Base-by-base conservation (phyloP, 2,888 invertebrate genomes). In the Brachynemurus nebulosus region DNA sequence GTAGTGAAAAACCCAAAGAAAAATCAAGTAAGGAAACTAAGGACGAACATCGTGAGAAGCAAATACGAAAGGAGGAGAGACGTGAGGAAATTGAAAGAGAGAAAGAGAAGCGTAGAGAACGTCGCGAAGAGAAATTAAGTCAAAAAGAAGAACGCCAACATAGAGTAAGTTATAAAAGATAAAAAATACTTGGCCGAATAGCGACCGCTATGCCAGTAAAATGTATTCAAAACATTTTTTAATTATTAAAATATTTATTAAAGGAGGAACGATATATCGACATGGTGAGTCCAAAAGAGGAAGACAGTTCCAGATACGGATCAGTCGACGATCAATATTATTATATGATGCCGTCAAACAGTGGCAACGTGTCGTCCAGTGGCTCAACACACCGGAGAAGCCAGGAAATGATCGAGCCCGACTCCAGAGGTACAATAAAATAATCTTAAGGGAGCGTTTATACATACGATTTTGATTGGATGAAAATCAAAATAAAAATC, bases 321-420 rank as follows among this genome's bases (percentile, higher is more conserved):
- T 67, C 58, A 58, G 62, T 50, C 61, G 55, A 52, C 62, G 63
- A 54, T 62, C 64, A 14, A 61, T 63, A 23, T 61, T 59, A 43
- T 53, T 56, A 49, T 64, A 57, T 53, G 66, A 62, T 55, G 63
- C 56, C 37, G 11, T 25, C 44, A 38, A 44, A 37, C 27, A 21
- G 35, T 12, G 34, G 42, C 21, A 33, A 33, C 12, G 17, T n/a
- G 14, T 14, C 20, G 12, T 12, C 42, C 3, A 64, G 66, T 45
- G 68, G 66, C 44, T 68, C 68, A n/a, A 52, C 63, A 45, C 65
- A 64, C 54, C 68, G 71, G 51, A 70, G 70, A 52, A 70, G 68
- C 60, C 72, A 70, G 57, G 74, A 74, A 55, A 61, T 69, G 44
- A 53, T 65, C 58, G 75, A 76, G 55, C 67, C 69, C 54, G 74